Base-by-base conservation (phyloP, 2,113 vertebrate species). In the Pycnonotus jocosus region DNA sequence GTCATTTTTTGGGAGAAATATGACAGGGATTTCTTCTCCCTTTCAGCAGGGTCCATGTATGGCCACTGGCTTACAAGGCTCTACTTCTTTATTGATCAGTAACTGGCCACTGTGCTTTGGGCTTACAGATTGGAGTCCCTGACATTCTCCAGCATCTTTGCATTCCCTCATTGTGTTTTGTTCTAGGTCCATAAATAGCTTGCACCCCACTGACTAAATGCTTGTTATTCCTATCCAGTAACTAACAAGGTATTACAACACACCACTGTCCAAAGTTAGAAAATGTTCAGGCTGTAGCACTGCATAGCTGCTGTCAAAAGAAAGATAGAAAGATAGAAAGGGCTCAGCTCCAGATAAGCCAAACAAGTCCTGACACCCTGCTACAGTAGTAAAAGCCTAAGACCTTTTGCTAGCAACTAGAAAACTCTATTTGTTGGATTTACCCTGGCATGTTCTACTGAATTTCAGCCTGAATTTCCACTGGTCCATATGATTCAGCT, bases 41-140 rank as follows among this genome's bases (percentile, higher is more conserved):
- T 84, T 33, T 14, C 2, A 0, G 24, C 10, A 69, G 15, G 10
- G 11, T 44, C 31, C 17, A 3, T 19, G 8, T 28, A 5, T 0
- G 1, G 25, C 45, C 18, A 23, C 9, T 61, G 30, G 2, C 4
- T 80, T 54, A n/a, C 21, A 77, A 45, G 11, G 2, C 10, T 84
- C 13, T 60, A 8, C 2, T 30, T 23, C 15, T 47, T 42, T 22
- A 70, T 15, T 16, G 7, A 33, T 31, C 15, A 64, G 20, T 19
- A 85, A 47, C 23, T 62, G 18, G 30, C 17, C 9, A 37, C 16
- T 70, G 14, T 68, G 28, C 18, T 70, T 77, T 65, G 15, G 35
- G 15, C 9, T 69, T 76, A 12, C 4, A 60, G 21, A 47, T 42
- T 74, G 53, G 7, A 6, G 28, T 22, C 31, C 12, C 17, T 31